A percentile compares a stretch with the other conserved stretches of the same genome.
Evolutionary conservation across 2,797 vertebrate genomes (phyloP).

Genomic region (Syndactyla subalaris): DNA sequence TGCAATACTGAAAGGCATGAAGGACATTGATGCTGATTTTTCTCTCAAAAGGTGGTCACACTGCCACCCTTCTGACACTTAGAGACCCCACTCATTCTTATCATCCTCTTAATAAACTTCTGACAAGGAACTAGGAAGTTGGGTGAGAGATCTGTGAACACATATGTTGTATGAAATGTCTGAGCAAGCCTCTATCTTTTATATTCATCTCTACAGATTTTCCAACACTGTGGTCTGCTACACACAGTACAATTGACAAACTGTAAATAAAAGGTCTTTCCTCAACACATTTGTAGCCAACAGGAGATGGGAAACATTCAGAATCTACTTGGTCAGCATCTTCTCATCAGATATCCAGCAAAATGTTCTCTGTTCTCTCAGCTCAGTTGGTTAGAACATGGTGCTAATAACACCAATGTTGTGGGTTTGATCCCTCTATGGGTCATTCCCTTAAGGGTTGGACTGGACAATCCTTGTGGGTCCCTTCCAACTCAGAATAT

Average conservation of each 20-base stretch:
- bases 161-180: neutral
- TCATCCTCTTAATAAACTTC: neutral
- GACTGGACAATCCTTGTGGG: no score
- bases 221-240: neutral
- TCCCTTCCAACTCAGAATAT: no score
- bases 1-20: neutral
- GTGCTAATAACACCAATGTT: no score
- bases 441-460: no score
- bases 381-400: no score
- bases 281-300: neutral
- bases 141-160: neutral
- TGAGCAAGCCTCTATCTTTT: neutral
- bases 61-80: neutral
- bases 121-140: neutral
- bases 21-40: neutral
- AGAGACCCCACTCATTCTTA: fast-evolving
- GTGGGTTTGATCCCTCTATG: no score
- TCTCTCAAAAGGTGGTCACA: neutral
- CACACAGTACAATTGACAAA: neutral
- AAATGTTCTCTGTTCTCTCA: neutral
- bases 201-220: neutral
- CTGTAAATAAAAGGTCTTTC: neutral
- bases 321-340: neutral
- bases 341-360: neutral
- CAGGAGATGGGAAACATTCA: neutral